phyloP scores from a whole-genome alignment of 2,888 invertebrate genomes.

The Nephrocerus scutellatus region DNA sequence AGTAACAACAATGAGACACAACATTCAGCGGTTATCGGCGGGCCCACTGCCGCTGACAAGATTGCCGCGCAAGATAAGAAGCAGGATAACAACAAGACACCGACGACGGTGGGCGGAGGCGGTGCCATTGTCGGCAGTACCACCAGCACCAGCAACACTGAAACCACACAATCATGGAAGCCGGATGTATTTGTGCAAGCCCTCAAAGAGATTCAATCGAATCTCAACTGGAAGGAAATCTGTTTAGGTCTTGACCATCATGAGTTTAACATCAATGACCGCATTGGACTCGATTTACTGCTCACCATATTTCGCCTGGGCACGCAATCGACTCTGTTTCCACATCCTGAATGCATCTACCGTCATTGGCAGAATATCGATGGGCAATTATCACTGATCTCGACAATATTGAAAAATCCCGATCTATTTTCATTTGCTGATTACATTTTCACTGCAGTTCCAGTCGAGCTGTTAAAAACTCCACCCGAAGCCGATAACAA shows the following conservation, averaged over 20 bases:
- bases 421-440: slow-evolving; percentile 94
- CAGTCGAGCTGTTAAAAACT: slow-evolving; percentile 83
- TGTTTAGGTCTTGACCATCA: slow-evolving; percentile 84
- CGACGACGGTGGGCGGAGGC: slow-evolving; percentile 14
- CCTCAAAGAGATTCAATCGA: slow-evolving; percentile 81
- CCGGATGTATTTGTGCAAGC: slow-evolving; percentile 88
- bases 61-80: slow-evolving; percentile 28
- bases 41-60: slow-evolving; percentile 37
- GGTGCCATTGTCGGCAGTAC: slow-evolving; percentile 29
- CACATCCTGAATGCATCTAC: slow-evolving; percentile 77
- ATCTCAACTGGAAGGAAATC: slow-evolving; percentile 88
- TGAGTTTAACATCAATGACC: slow-evolving; percentile 81
- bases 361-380: slow-evolving; percentile 90
- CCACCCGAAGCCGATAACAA: slow-evolving; percentile 93
- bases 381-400: slow-evolving; percentile 83
- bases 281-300: slow-evolving; percentile 74
- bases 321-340: slow-evolving; percentile 72
- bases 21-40: slow-evolving; percentile 17
- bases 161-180: slow-evolving; percentile 71
- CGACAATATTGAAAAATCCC: slow-evolving; percentile 78
- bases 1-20: slow-evolving; percentile 30
- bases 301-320: slow-evolving; percentile 77
- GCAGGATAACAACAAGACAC: slow-evolving; percentile 23
- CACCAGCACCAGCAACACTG: slow-evolving; percentile 52
- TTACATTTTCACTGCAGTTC: slow-evolving; percentile 78